Evolutionary conservation across 2,113 vertebrate species (phyloP).

Genomic region (Casuarius casuarius): DNA sequence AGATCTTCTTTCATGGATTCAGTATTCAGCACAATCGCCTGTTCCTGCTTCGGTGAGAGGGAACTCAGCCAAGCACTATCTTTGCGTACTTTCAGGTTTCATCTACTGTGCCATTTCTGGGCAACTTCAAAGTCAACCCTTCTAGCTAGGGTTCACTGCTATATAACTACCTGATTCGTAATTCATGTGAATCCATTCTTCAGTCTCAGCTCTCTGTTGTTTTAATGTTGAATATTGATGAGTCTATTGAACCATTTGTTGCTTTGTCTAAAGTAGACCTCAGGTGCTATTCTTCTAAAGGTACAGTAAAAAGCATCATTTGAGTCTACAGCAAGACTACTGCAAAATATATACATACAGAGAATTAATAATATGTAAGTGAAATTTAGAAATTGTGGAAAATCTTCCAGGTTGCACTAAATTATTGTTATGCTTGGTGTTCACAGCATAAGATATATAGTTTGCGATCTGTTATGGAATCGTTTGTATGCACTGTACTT

Average conservation of each 20-base stretch:
- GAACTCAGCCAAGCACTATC: neutral
- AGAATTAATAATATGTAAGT: neutral
- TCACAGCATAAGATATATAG: rapidly evolving
- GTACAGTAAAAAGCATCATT: neutral
- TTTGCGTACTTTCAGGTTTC: neutral
- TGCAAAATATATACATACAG: neutral
- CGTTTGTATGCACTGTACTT: neutral
- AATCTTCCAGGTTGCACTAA: rapidly evolving
- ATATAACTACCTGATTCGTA: neutral
- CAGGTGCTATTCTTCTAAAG: neutral
- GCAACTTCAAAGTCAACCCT: neutral
- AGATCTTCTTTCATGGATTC: neutral
- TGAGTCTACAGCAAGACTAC: neutral
- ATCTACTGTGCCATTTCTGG: neutral
- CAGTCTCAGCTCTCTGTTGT: neutral
- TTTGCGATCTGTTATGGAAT: neutral
- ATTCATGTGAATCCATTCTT: neutral
- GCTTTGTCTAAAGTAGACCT: neutral
- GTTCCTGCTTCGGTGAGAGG: neutral
- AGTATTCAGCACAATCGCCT: neutral
- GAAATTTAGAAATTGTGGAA: neutral
- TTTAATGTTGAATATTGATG: neutral
- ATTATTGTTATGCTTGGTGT: neutral
- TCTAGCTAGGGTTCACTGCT: neutral
- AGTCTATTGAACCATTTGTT: neutral